Conservation (phyloP, 2,888 invertebrate genomes). For the Drosophila robusta region DNA sequence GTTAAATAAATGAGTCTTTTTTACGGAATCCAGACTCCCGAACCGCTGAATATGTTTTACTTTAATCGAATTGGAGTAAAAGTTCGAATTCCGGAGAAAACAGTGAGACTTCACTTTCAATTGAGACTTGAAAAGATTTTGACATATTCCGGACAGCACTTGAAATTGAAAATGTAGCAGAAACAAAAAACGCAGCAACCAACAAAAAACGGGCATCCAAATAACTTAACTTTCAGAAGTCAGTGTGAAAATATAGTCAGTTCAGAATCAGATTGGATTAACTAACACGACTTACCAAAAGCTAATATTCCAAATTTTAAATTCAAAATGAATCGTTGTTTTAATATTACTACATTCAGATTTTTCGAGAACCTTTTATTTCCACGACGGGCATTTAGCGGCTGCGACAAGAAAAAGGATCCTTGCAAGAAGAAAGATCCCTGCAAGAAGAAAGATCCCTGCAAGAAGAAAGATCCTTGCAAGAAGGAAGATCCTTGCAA, state of each 20-base stretch:
- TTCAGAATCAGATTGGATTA: not conserved
- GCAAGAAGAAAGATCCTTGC: not conserved
- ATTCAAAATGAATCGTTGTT: constrained; percentile 29
- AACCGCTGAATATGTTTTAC: too few species aligned
- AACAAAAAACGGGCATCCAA: not conserved
- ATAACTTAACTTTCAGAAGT: not conserved
- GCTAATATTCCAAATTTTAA: constrained; percentile 1
- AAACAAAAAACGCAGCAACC: not conserved
- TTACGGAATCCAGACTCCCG: not conserved
- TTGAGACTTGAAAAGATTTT: too few species aligned
- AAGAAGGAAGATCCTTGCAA: not conserved
- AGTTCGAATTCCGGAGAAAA: too few species aligned
- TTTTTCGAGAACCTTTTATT: constrained; percentile 1
- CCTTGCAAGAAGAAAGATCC: constrained; percentile 2
- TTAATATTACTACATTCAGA: constrained; percentile 17
- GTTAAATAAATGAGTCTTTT: not conserved
- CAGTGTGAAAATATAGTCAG: not conserved
- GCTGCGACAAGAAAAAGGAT: constrained; percentile 1
- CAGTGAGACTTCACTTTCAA: too few species aligned
- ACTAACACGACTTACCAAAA: not conserved
- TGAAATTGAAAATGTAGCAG: too few species aligned
- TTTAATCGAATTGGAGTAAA: too few species aligned
- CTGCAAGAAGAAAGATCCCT: not conserved
- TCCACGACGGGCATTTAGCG: constrained; percentile 4
- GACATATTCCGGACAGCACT: too few species aligned